Conservation (phyloP, 2,797 vertebrate species). For the Ctenopoma multispine region DNA sequence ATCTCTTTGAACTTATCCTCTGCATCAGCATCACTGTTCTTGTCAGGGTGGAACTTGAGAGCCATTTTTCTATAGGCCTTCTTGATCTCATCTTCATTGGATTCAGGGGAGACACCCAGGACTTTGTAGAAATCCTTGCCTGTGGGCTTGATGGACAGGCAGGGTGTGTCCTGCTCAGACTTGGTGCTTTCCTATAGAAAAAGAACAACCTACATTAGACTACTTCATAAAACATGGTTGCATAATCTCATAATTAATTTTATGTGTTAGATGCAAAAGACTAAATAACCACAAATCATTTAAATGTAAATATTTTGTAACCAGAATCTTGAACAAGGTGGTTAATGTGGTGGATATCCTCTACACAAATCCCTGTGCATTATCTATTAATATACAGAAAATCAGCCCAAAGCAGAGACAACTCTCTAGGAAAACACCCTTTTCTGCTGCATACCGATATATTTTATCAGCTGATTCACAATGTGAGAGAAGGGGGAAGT, state of each 20-base stretch:
- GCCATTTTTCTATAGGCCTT: constrained; percentile 97
- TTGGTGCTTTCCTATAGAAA: constrained; percentile 77
- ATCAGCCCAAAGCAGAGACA: neutral
- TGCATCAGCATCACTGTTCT: constrained; percentile 83
- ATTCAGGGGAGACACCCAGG: constrained; percentile 89
- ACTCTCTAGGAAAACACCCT: constrained; percentile 25
- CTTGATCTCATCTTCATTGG: constrained; percentile 97
- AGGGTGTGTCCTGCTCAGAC: constrained; percentile 80
- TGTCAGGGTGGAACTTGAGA: constrained; percentile 92
- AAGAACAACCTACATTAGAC: constrained; percentile 19
- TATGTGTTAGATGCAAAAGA: neutral
- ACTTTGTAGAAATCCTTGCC: constrained; percentile 97
- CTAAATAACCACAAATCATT: neutral
- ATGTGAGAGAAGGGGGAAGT: constrained; percentile 10
- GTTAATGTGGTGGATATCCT: constrained; percentile 3
- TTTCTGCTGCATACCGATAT: constrained; percentile 27
- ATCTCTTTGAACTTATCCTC: constrained; percentile 87
- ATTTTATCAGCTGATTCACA: constrained; percentile 51
- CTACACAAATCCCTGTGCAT: constrained; percentile 14
- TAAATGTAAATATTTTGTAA: neutral
- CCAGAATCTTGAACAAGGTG: neutral
- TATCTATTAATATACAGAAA: constrained; percentile 37
- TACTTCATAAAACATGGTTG: constrained; percentile 1
- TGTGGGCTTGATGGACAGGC: constrained; percentile 83
- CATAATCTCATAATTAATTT: neutral